Percentiles rank a stretch among this genome's conserved stretches.
Evolutionary conservation across 2,888 invertebrate genomes (phyloP).

Genomic region (Papilio gigon): DNA sequence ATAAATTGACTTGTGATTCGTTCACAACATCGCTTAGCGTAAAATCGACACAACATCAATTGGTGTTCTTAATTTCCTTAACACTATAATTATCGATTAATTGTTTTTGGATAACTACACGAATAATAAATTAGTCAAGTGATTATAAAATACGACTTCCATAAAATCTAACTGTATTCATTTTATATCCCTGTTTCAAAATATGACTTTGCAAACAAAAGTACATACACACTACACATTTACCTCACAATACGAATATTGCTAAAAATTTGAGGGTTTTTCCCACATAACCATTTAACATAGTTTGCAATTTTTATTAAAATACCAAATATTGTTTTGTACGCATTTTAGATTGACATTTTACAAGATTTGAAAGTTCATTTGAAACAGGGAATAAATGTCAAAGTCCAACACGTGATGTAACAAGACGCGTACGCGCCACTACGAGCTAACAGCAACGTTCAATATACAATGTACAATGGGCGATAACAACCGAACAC

Average conservation of each 20-base stretch:
- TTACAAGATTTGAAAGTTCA: neutral
- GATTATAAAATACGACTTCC: conserved; percentile 38
- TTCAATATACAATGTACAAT: conserved; percentile 38
- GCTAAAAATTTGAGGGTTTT: no score
- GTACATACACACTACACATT: no score
- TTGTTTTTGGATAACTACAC: conserved; percentile 45
- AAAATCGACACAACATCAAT: conserved; percentile 50
- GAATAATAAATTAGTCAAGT: conserved; percentile 42
- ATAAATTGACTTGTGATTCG: conserved; percentile 37
- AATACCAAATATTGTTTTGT: neutral
- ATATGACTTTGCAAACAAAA: no score
- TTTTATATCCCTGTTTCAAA: conserved; percentile 12
- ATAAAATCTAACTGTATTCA: conserved; percentile 31
- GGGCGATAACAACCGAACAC: conserved; percentile 44
- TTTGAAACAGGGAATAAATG: conserved; percentile 3
- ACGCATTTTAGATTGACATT: neutral
- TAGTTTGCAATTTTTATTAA: neutral
- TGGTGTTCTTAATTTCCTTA: conserved; percentile 64
- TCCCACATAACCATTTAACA: neutral
- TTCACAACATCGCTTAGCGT: conserved; percentile 34
- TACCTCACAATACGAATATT: no score
- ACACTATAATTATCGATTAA: conserved; percentile 36
- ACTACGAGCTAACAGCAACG: conserved; percentile 39
- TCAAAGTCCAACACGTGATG: conserved; percentile 33
- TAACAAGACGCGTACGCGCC: conserved; percentile 36